A percentile compares a stretch with the other conserved stretches of the same genome.
These are phyloP conservation scores for Nebria brevicollis DNA, from an alignment of 2,888 invertebrate genomes.

Conservation along the genomic window DNA sequence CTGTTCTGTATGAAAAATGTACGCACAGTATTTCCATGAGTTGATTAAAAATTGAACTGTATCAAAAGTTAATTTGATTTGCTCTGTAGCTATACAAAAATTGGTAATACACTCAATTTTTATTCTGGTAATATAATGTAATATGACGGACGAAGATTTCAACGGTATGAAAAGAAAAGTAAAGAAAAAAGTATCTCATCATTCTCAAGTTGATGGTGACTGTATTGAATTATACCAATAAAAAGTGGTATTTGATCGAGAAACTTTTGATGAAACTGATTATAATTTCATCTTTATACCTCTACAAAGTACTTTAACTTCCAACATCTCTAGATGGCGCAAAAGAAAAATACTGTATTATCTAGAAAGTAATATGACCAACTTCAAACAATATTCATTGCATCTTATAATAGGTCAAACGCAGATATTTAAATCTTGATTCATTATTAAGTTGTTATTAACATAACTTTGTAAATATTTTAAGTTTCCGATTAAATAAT, in stretches of 20 bases:
- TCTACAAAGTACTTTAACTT: neutral
- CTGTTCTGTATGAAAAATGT: too few species aligned
- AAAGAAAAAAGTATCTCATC: neutral
- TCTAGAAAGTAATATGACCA: too few species aligned
- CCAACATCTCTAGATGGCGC: neutral
- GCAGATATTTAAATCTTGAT: too few species aligned
- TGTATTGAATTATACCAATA: slow-evolving; percentile 1
- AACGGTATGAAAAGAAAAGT: neutral
- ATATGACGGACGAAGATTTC: neutral
- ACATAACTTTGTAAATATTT: too few species aligned
- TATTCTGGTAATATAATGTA: too few species aligned
- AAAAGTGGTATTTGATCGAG: neutral
- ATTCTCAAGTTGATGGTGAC: neutral
- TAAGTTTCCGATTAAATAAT: too few species aligned
- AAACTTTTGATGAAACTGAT: slow-evolving; percentile 1
- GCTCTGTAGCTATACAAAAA: neutral
- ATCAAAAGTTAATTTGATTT: neutral
- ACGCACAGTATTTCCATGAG: neutral
- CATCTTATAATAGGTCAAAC: too few species aligned
- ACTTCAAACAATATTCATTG: too few species aligned
- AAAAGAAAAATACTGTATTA: neutral
- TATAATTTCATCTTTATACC: neutral
- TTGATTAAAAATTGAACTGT: neutral
- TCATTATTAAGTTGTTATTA: too few species aligned
- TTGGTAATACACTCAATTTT: neutral